These are phyloP conservation scores for Diceros bicornis DNA, from an alignment of 2,797 vertebrate species.

Conservation along the genomic window DNA sequence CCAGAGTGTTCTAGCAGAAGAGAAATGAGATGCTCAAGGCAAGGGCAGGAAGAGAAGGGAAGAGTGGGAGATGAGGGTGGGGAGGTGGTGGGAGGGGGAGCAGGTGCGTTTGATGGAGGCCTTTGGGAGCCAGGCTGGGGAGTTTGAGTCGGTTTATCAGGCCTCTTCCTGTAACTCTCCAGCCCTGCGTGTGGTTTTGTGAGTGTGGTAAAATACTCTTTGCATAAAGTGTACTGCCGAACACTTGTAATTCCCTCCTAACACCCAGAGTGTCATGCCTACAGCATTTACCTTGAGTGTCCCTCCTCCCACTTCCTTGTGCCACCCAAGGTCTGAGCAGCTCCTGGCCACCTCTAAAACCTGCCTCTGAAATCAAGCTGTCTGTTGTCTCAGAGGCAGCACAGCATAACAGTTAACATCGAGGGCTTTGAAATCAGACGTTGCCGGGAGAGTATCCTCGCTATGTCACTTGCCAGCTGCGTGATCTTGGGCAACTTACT, in stretches of 20 bases:
- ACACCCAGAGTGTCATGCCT: not conserved
- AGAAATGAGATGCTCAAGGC: not conserved
- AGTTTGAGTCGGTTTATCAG: not conserved
- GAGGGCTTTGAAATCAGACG: not conserved
- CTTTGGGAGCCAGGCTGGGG: not conserved
- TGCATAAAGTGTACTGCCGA: too few species aligned
- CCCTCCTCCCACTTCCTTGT: not conserved
- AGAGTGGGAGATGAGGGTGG: not conserved
- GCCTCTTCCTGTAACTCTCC: not conserved
- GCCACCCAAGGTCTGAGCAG: not conserved
- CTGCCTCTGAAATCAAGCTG: not conserved
- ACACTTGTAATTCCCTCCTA: not conserved
- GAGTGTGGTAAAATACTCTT: not conserved
- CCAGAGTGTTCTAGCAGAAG: not conserved
- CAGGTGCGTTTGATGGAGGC: not conserved
- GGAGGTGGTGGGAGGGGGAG: not conserved
- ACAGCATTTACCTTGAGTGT: not conserved
- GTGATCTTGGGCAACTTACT: not conserved
- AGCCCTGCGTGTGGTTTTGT: not conserved
- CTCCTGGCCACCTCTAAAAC: not conserved
- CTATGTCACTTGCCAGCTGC: not conserved
- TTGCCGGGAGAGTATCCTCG: not conserved
- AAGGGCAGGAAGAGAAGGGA: not conserved
- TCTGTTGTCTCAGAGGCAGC: not conserved
- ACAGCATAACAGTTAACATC: rapidly evolving